phyloP scores from a whole-genome alignment of 1,140 invertebrate genomes.

The Macrobrachium rosenbergii region DNA sequence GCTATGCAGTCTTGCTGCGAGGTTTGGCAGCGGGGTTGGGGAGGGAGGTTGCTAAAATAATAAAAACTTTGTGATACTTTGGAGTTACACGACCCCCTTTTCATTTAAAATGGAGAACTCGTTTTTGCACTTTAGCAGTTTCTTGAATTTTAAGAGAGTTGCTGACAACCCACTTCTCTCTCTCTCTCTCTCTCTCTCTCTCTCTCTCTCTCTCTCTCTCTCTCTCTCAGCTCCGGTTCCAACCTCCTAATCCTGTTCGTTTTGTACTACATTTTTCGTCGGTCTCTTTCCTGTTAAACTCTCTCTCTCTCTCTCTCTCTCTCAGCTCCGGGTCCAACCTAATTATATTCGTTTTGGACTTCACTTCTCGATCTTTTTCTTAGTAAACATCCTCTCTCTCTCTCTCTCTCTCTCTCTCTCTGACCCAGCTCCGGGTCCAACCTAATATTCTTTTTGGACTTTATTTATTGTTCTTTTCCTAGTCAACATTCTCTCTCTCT shows the following conservation, averaged over 20 bases:
- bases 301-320: conserved; percentile 9
- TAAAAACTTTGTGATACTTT: neutral
- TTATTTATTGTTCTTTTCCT: neutral
- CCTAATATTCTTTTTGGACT: no score
- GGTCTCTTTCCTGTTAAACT: neutral
- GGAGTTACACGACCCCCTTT: neutral
- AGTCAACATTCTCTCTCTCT: neutral
- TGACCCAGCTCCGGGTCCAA: neutral
- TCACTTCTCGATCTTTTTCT: no score
- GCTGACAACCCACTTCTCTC: neutral
- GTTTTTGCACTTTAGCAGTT: no score
- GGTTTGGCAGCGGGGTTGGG: neutral
- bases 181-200: neutral
- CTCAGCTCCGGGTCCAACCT: no score
- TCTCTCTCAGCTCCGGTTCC: neutral
- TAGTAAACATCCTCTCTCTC: no score
- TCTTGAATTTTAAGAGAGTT: neutral
- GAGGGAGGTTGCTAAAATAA: neutral
- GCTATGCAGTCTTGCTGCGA: neutral
- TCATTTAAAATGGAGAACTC: neutral
- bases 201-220: neutral
- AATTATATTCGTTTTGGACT: no score
- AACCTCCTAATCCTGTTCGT: neutral
- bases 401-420: no score
- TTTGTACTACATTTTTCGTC: no score